Evolutionary conservation across 2,113 vertebrate species (phyloP), one percentile per base, ranked within the genome.

Genomic region (Gasterosteus aculeatus): DNA sequence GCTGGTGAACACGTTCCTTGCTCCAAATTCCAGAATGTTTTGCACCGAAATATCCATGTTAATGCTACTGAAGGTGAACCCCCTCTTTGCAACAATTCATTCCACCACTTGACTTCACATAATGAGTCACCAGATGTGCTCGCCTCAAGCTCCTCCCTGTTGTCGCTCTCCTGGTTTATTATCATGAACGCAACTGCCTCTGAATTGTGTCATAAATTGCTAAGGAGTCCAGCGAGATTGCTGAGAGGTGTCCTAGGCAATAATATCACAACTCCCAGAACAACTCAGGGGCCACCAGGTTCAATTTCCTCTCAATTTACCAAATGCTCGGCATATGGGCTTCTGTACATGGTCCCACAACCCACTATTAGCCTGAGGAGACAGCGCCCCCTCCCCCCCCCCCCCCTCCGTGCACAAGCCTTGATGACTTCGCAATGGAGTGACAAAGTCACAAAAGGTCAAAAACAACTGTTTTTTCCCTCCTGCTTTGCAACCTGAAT

Each of bases 111-210:
- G 39, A 67, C 63, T 9, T 10, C 3, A 54, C 33, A 59, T 44
- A 72, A 51, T 65, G 44, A 56, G 51, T 72, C 42, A 51, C 35
- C 65, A 70, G 58, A 64, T 80, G 66, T 64, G 35, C 65, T 66
- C 47, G 11, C 47, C 47, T 26, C 56, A 49, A 69, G 31, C 53
- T 44, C 22, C 53, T n/a, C n/a, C 59, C 58, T 51, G 22, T 42
- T 44, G 66, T 75, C 69, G 38, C 54, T 72, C n/a, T 49, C 51
- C 62, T 2, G 11, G 12, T 66, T 71, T 19, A 59, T 63, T 62
- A 57, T 71, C 47, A 67, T 11, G 10, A 22, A 31, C 5, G 8
- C 22, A 53, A 47, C n/a, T 69, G 38, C 53, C 35, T 59, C 49
- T 26, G 68, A 77, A 19, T 49, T 51, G 46, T 39, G 18, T 46